Conservation (phyloP, 2,113 vertebrate species). For the Phocoena sinus region DNA sequence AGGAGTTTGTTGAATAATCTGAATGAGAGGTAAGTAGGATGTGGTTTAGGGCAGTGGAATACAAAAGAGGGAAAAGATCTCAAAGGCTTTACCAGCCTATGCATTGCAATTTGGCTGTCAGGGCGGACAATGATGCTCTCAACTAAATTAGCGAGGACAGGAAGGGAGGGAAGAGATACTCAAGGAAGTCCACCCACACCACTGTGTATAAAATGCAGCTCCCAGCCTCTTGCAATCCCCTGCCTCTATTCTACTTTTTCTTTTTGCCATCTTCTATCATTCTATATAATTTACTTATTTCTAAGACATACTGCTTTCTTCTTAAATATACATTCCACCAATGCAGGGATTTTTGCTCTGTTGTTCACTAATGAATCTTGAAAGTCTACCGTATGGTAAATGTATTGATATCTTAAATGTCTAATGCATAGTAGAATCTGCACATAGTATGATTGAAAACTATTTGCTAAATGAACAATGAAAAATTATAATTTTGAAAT, state of each 20-base stretch:
- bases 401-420: neutral
- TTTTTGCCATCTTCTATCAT: neutral
- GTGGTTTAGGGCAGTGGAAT: neutral
- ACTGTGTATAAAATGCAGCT: neutral
- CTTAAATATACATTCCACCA: neutral
- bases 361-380: neutral
- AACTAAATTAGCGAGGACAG: neutral
- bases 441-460: neutral
- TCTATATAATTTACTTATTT: neutral
- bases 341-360: neutral
- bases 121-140: neutral
- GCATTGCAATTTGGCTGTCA: neutral
- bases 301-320: neutral
- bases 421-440: neutral
- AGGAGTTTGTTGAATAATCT: neutral
- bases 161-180: neutral
- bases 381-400: neutral
- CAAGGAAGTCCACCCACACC: neutral
- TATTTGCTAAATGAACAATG: neutral
- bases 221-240: neutral
- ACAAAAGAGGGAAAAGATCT: neutral
- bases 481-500: neutral
- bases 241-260: neutral
- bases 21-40: neutral
- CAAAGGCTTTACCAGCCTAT: neutral